Evolutionary conservation across 2,888 invertebrate species (phyloP).

Genomic region (Thymelicus sylvestris): DNA sequence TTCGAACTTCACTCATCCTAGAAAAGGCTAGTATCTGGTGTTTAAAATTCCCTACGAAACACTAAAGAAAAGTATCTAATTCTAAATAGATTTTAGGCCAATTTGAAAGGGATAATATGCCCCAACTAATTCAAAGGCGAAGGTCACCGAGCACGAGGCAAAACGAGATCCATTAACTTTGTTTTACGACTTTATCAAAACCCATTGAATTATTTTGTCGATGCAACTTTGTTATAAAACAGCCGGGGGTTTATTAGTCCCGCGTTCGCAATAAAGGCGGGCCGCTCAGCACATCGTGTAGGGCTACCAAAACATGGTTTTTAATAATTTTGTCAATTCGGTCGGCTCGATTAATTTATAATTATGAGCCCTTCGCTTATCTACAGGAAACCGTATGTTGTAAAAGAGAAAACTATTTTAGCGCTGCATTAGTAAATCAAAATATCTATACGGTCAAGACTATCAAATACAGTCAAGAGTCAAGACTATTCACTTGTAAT

Average conservation of each 20-base stretch:
- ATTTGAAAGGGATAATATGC: background rate
- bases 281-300: constrained; percentile 41
- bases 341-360: background rate
- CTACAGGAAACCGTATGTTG: no score
- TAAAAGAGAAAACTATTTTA: no score
- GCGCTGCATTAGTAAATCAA: no score
- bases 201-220: constrained; percentile 47
- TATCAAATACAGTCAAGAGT: no score
- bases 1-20: background rate
- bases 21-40: background rate
- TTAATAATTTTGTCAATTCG: background rate
- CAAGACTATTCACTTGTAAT: no score
- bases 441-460: no score
- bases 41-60: background rate
- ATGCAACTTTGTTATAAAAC: constrained; percentile 49
- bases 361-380: background rate
- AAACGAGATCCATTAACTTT: constrained; percentile 36
- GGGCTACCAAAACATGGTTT: constrained; percentile 39
- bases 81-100: background rate
- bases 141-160: constrained; percentile 10
- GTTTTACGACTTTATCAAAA: constrained; percentile 47
- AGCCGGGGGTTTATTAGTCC: constrained; percentile 49
- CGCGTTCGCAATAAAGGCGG: constrained; percentile 50
- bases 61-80: background rate
- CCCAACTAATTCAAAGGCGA: background rate